These are phyloP conservation scores for Puffinus mauretanicus DNA, from an alignment of 2,113 vertebrate species.

Conservation along the genomic window DNA sequence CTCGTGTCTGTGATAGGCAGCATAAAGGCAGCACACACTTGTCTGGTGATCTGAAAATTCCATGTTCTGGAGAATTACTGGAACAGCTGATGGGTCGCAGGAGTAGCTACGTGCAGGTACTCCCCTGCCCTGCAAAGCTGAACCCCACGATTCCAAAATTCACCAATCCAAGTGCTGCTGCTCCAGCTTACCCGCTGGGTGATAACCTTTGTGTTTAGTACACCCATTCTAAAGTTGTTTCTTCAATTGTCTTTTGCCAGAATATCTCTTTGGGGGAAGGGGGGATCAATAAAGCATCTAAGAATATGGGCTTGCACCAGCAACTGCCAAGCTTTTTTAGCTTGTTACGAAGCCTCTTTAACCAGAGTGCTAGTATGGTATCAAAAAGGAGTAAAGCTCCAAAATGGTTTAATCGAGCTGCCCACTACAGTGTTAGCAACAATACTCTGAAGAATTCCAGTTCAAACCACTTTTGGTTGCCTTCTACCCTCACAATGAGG, in stretches of 20 bases:
- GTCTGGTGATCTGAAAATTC: neutral
- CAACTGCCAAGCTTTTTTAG: neutral
- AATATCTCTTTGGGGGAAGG: neutral
- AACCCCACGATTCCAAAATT: neutral
- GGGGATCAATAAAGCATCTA: neutral
- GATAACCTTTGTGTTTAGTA: neutral
- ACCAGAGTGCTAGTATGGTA: neutral
- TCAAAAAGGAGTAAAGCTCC: neutral
- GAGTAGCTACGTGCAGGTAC: neutral
- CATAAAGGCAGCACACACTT: neutral
- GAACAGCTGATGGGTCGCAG: conserved; percentile 2
- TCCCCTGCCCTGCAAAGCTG: neutral
- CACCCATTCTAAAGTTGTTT: neutral
- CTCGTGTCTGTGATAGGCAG: neutral
- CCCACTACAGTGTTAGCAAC: neutral
- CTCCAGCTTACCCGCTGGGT: neutral
- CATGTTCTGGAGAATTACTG: neutral
- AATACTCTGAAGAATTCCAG: neutral
- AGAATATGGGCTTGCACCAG: neutral
- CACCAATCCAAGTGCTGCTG: neutral
- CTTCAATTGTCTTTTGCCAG: neutral
- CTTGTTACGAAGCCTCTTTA: neutral
- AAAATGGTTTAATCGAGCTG: conserved; percentile 16
- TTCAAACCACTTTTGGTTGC: neutral
- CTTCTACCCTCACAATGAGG: neutral